phyloP scores from a whole-genome alignment of 1,140 invertebrate genomes.

The Trachymyrmex septentrionalis region DNA sequence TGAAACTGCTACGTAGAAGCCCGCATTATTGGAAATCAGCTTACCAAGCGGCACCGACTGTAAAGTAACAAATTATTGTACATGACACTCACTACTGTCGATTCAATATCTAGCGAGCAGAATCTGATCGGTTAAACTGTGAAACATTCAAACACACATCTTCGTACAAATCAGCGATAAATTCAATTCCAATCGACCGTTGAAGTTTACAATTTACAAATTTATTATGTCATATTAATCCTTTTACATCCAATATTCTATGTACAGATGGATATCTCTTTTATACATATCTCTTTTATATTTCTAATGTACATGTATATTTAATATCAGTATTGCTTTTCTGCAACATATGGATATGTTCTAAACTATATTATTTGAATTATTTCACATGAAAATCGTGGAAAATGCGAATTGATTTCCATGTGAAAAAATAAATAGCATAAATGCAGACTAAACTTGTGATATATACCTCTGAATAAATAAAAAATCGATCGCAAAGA shows the following conservation, averaged over 20 bases:
- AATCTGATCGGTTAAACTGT: slow-evolving; percentile 30
- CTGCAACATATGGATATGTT: not conserved
- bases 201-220: slow-evolving; percentile 24
- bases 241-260: not conserved
- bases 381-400: not conserved
- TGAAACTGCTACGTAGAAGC: slow-evolving; percentile 37
- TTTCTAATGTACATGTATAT: not conserved
- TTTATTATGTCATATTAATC: slow-evolving; percentile 23
- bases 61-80: slow-evolving; percentile 58
- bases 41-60: slow-evolving; percentile 39
- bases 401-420: not conserved
- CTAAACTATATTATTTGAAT: slow-evolving; percentile 20
- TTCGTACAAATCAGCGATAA: slow-evolving; percentile 14
- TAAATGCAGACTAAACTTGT: not conserved
- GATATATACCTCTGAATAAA: not conserved
- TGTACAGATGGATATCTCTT: not conserved
- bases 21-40: slow-evolving; percentile 59
- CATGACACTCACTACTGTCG: slow-evolving; percentile 47
- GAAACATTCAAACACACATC: slow-evolving; percentile 42
- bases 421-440: not conserved
- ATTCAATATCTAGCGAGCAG: slow-evolving; percentile 32
- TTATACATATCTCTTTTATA: not conserved
- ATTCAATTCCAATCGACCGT: not conserved
- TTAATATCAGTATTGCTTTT: not conserved
- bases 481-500: not conserved